These are phyloP conservation scores for Caenorhabditis virilis DNA, from an alignment of 2,888 invertebrate species.

Conservation along the genomic window DNA sequence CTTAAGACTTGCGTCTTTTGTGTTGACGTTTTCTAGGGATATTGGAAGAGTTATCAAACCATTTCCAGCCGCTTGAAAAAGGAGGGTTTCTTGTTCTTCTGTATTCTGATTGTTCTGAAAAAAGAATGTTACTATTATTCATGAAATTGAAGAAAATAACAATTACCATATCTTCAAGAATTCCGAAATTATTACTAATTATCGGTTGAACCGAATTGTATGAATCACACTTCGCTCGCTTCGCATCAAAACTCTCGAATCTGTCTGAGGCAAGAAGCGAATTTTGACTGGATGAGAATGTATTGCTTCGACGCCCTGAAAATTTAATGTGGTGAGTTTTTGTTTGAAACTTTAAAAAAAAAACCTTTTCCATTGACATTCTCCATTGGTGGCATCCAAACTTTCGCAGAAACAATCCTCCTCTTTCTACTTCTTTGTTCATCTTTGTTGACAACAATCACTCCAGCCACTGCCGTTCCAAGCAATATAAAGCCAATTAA, in stretches of 20 bases:
- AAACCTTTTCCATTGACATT: conserved; percentile 4
- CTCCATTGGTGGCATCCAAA: conserved; percentile 42
- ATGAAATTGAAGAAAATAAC: too few species aligned
- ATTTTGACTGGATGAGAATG: conserved; percentile 15
- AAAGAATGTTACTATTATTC: too few species aligned
- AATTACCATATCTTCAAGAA: conserved; percentile 1
- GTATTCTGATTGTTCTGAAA: too few species aligned
- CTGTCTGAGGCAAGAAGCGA: conserved; percentile 9
- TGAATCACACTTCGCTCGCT: background rate
- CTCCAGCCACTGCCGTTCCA: conserved; percentile 4
- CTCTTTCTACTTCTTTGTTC: conserved; percentile 32
- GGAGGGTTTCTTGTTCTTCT: conserved; percentile 9
- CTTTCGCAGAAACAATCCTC: conserved; percentile 30
- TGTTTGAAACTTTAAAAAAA: too few species aligned
- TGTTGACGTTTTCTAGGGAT: conserved; percentile 8
- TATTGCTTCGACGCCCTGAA: too few species aligned
- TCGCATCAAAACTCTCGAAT: background rate
- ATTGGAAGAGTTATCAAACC: conserved; percentile 6
- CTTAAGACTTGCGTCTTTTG: conserved; percentile 5
- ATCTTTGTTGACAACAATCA: conserved; percentile 1
- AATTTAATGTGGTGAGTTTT: too few species aligned
- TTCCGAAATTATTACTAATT: too few species aligned
- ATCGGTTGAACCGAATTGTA: too few species aligned
- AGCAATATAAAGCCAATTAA: conserved; percentile 4
- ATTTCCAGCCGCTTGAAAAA: conserved; percentile 11